Evolutionary conservation across 1,140 invertebrate species (phyloP).

Genomic region (Papilio dardanus): DNA sequence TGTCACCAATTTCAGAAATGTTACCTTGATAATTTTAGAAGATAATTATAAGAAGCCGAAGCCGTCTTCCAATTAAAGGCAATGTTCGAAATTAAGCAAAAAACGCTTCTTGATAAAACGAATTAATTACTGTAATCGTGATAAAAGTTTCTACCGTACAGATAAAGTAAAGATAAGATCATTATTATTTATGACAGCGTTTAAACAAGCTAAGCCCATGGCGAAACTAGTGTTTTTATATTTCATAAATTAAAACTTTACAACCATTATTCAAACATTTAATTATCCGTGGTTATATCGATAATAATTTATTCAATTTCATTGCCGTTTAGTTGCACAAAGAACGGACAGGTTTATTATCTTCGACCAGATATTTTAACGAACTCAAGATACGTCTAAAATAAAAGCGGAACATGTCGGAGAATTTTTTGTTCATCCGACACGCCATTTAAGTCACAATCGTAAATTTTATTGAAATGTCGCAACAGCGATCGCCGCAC

Average conservation of each 20-base stretch:
- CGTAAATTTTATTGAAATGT: conserved; percentile 83
- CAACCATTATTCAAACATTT: conserved; percentile 50
- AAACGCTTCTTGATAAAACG: background rate
- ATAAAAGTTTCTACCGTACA: conserved; percentile 1
- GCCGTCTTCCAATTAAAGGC: background rate
- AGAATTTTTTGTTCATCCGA: conserved; percentile 76
- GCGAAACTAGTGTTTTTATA: conserved; percentile 42
- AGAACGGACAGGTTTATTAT: conserved; percentile 74
- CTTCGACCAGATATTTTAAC: conserved; percentile 77
- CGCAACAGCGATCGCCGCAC: conserved; percentile 77
- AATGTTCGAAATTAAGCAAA: background rate
- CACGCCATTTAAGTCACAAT: conserved; percentile 79
- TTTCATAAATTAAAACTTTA: conserved; percentile 47
- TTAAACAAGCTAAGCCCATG: conserved; percentile 30
- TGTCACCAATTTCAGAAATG: background rate
- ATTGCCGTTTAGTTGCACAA: conserved; percentile 63
- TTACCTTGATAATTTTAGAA: background rate
- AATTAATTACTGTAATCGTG: conserved; percentile 15
- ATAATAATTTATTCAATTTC: conserved; percentile 64
- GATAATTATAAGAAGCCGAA: background rate
- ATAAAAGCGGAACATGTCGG: conserved; percentile 73
- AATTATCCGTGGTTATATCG: conserved; percentile 50
- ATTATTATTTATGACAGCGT: conserved; percentile 23
- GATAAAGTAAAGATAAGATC: conserved; percentile 27
- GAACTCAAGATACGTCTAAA: conserved; percentile 70